A percentile compares a stretch with the other conserved stretches of the same genome.
These are phyloP conservation scores for Somateria mollissima DNA, from an alignment of 2,797 vertebrate species.

Conservation along the genomic window DNA sequence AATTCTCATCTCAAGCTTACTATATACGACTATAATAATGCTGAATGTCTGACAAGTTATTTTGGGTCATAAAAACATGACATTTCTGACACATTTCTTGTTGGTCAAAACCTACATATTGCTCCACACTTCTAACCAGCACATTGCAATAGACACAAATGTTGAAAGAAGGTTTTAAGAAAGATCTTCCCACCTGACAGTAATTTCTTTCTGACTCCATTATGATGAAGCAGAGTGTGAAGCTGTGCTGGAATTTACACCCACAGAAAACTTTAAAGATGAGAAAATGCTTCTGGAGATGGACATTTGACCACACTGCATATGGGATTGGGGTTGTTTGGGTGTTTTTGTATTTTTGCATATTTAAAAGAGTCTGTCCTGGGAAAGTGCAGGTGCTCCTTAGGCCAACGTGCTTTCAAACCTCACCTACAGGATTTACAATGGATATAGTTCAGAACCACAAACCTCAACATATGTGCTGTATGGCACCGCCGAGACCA, in stretches of 20 bases:
- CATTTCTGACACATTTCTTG: constrained; percentile 2
- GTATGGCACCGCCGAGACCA: neutral
- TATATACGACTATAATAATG: neutral
- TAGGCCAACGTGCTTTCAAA: constrained; percentile 50
- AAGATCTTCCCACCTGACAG: constrained; percentile 53
- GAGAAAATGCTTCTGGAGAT: constrained; percentile 65
- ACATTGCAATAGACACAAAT: constrained; percentile 21
- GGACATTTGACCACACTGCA: constrained; percentile 58
- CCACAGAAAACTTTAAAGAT: constrained; percentile 67
- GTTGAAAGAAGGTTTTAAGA: constrained; percentile 60
- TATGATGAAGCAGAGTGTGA: constrained; percentile 57
- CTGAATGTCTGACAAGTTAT: neutral
- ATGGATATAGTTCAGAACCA: constrained; percentile 47
- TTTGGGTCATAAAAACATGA: neutral
- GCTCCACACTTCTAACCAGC: constrained; percentile 1
- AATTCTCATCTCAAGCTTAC: neutral
- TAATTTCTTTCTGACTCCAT: constrained; percentile 67
- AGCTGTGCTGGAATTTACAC: constrained; percentile 43
- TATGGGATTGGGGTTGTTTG: constrained; percentile 6
- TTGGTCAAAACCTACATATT: constrained; percentile 16
- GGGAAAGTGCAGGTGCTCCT: constrained; percentile 62
- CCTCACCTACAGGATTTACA: constrained; percentile 49
- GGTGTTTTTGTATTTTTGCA: constrained; percentile 37
- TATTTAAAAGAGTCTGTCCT: constrained; percentile 56
- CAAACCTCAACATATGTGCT: constrained; percentile 46